Evolutionary conservation across 1,140 invertebrate species (phyloP).

Genomic region (Rhagoletis zephyria): DNA sequence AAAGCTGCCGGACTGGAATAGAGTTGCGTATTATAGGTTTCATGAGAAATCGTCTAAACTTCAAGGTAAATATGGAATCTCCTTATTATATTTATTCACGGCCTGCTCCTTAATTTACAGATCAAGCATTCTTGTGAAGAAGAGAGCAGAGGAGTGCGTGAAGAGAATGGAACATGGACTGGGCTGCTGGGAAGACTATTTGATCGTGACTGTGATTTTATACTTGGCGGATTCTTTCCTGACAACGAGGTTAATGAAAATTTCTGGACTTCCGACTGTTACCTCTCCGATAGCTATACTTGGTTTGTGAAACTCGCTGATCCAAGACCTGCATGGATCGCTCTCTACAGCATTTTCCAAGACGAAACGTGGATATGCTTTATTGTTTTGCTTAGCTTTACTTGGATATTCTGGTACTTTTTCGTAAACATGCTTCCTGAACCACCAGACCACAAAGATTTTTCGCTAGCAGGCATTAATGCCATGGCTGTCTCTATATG

Average conservation of each 20-base stretch:
- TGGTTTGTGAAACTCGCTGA: slow-evolving; percentile 75
- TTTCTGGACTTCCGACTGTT: slow-evolving; percentile 75
- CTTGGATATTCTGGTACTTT: slow-evolving; percentile 73
- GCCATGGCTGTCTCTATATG: slow-evolving; percentile 73
- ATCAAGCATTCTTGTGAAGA: slow-evolving; percentile 74
- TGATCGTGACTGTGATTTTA: slow-evolving; percentile 73
- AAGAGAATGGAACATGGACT: slow-evolving; percentile 73
- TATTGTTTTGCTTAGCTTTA: slow-evolving; percentile 70
- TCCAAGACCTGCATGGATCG: slow-evolving; percentile 72
- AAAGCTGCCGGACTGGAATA: slow-evolving; percentile 64
- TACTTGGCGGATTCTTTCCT: slow-evolving; percentile 76
- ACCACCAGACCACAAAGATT: slow-evolving; percentile 68
- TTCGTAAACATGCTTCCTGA: slow-evolving; percentile 73
- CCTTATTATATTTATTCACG: not conserved
- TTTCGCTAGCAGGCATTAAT: slow-evolving; percentile 74
- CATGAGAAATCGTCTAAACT: slow-evolving; percentile 65
- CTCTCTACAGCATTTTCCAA: slow-evolving; percentile 74
- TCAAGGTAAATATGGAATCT: slow-evolving; percentile 59
- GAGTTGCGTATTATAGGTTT: slow-evolving; percentile 68
- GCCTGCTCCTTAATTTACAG: slow-evolving; percentile 54
- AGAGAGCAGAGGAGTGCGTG: slow-evolving; percentile 75
- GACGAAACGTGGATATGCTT: slow-evolving; percentile 73
- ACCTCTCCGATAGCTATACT: slow-evolving; percentile 75
- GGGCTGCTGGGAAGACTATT: slow-evolving; percentile 73
- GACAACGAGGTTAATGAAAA: slow-evolving; percentile 75